Evolutionary conservation across 2,888 invertebrate species (phyloP).

Genomic region (Leptinotarsa juncta): DNA sequence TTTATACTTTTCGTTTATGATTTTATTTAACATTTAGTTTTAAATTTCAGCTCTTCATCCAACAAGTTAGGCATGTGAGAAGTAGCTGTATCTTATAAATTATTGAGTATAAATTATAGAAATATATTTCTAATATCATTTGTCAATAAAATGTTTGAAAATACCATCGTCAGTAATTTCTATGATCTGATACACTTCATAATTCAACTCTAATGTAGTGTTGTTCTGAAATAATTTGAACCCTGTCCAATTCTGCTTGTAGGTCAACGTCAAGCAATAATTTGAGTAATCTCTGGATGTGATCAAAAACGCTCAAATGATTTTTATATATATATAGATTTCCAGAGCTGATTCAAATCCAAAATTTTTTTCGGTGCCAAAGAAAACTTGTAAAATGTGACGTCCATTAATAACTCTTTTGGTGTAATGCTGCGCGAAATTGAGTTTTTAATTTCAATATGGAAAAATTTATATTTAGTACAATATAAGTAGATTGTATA

Average conservation of each 20-base stretch:
- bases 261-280: slow-evolving; percentile 12
- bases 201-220: too few relatives aligned
- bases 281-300: slow-evolving; percentile 8
- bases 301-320: slow-evolving; percentile 20
- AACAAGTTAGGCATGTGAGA: background rate
- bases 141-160: too few relatives aligned
- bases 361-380: slow-evolving; percentile 55
- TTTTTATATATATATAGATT: slow-evolving; percentile 15
- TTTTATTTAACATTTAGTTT: background rate
- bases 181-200: too few relatives aligned
- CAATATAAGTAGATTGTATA: slow-evolving; percentile 57
- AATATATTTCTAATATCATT: too few relatives aligned
- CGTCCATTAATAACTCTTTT: slow-evolving; percentile 59
- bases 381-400: slow-evolving; percentile 56
- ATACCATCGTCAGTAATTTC: too few relatives aligned
- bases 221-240: too few relatives aligned
- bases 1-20: background rate
- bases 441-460: slow-evolving; percentile 21
- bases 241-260: background rate
- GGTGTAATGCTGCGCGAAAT: slow-evolving; percentile 63
- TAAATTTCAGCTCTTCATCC: background rate
- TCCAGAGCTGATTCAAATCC: background rate
- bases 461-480: slow-evolving; percentile 40
- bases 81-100: too few relatives aligned
- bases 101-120: too few relatives aligned